A percentile compares a stretch with the other conserved stretches of the same genome.
These are phyloP conservation scores for Brachionus rotundiformis DNA, from an alignment of 1,140 invertebrate species.

Conservation along the genomic window DNA sequence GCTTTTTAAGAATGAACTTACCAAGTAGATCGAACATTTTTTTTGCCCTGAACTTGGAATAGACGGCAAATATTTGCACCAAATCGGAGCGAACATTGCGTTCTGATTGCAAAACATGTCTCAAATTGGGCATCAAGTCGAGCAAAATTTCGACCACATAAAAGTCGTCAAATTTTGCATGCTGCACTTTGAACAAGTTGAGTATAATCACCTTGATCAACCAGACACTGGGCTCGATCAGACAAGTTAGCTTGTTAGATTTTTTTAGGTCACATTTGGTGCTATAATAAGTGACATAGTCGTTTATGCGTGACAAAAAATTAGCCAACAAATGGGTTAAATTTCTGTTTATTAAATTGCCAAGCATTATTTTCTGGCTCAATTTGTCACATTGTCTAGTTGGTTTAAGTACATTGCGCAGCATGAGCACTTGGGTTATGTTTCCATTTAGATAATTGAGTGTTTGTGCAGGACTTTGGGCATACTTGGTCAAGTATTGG, in stretches of 20 bases:
- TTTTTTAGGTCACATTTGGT: background rate
- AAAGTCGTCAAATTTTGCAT: constrained; percentile 30
- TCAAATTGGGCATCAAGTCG: background rate
- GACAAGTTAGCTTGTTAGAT: background rate
- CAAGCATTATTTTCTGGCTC: constrained; percentile 2
- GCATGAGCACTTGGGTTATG: background rate
- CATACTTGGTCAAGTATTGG: background rate
- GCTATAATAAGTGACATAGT: constrained; percentile 14
- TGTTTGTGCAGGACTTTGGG: background rate
- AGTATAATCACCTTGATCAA: background rate
- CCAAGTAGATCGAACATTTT: background rate
- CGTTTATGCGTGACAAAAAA: constrained; percentile 16
- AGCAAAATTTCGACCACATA: constrained; percentile 24
- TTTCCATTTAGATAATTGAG: constrained; percentile 40
- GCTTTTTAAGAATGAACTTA: background rate
- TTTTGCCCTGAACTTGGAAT: background rate
- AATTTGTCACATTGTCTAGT: background rate
- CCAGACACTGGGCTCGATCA: background rate
- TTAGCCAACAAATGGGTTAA: constrained; percentile 10
- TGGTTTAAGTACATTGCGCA: background rate
- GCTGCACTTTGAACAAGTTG: background rate
- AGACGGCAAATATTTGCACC: background rate
- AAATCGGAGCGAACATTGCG: background rate
- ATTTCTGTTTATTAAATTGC: constrained; percentile 38
- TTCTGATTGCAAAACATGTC: background rate